A percentile compares a stretch with the other conserved stretches of the same genome.
phyloP scores from a whole-genome alignment of 2,888 invertebrate species.

The Drosophila prolongata region DNA sequence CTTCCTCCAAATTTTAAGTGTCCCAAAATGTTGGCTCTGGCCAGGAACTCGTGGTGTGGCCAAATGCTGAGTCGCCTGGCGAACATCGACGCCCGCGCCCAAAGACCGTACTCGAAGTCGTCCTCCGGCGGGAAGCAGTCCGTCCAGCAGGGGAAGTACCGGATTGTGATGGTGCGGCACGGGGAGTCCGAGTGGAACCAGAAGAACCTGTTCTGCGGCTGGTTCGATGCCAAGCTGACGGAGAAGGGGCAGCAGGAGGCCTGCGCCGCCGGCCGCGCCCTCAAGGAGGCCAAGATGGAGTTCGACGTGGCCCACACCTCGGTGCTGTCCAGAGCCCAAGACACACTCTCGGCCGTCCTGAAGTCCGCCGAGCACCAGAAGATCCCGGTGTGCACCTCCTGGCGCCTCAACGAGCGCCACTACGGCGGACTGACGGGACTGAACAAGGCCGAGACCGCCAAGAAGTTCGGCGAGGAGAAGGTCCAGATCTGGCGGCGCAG shows the following conservation, averaged over 20 bases:
- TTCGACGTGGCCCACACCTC: constrained; percentile 94
- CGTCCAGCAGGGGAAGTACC: constrained; percentile 84
- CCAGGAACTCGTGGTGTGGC: constrained; percentile 18
- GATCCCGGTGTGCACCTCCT: constrained; percentile 89
- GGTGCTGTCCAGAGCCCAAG: constrained; percentile 91
- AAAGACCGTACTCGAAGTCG: not conserved
- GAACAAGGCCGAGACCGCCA: constrained; percentile 94
- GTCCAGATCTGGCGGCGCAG: constrained; percentile 94
- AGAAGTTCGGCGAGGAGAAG: constrained; percentile 94
- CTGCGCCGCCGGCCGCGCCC: constrained; percentile 89
- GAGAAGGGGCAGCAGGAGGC: constrained; percentile 86
- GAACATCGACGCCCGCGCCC: not conserved
- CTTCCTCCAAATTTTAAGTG: constrained; percentile 16
- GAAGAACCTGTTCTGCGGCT: constrained; percentile 90
- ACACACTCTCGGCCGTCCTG: constrained; percentile 89
- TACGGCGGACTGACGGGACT: constrained; percentile 94
- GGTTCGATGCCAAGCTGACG: constrained; percentile 89
- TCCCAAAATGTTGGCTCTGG: constrained; percentile 33
- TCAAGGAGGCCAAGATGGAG: constrained; percentile 89
- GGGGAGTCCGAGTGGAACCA: constrained; percentile 92
- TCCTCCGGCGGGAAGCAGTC: constrained; percentile 4
- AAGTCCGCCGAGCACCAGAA: constrained; percentile 88
- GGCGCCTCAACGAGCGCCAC: constrained; percentile 95
- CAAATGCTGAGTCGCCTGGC: not conserved
- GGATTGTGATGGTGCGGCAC: constrained; percentile 90